Evolutionary conservation across 2,113 vertebrate species (phyloP).

Genomic region (Dunckerocampus dactyliophorus): DNA sequence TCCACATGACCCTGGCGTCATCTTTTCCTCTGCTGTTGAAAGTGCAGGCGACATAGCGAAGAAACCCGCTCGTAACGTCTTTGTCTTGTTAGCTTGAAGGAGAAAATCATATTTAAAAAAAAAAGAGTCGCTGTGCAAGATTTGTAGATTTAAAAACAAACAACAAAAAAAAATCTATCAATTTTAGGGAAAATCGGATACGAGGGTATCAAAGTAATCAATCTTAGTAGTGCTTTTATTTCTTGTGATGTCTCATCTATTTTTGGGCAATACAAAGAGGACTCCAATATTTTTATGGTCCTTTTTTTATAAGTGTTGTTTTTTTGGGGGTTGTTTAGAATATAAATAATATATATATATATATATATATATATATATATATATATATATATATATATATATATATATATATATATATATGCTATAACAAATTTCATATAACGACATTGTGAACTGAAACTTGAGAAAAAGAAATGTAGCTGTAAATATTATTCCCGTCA

Average conservation of each 20-base stretch:
- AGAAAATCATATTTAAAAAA: conserved; percentile 38
- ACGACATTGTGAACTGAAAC: conserved; percentile 87
- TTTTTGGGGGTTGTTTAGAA: conserved; percentile 82
- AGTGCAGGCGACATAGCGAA: conserved; percentile 67
- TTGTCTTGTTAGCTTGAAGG: conserved; percentile 60
- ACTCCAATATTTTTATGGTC: conserved; percentile 88
- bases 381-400: conserved; percentile 72
- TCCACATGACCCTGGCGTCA: conserved; percentile 65
- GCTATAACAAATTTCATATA: conserved; percentile 84
- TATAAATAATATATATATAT: conserved; percentile 74
- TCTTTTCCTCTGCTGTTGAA: conserved; percentile 29
- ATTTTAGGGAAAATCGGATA: conserved; percentile 63
- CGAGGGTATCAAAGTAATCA: conserved; percentile 77
- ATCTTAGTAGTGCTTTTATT: conserved; percentile 84
- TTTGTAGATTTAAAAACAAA: conserved; percentile 25
- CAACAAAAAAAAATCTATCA: conserved; percentile 50
- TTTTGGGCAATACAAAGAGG: conserved; percentile 99
- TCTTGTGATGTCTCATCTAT: conserved; percentile 87
- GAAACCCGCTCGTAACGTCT: conserved; percentile 80
- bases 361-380: conserved; percentile 84
- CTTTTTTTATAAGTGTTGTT: conserved; percentile 98
- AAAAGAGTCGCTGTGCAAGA: conserved; percentile 33
- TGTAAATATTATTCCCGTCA: conserved; percentile 99
- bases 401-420: conserved; percentile 84
- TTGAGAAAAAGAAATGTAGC: conserved; percentile 80